Evolutionary conservation across 2,888 invertebrate genomes (phyloP).

Genomic region (Epinotia brunnichana): DNA sequence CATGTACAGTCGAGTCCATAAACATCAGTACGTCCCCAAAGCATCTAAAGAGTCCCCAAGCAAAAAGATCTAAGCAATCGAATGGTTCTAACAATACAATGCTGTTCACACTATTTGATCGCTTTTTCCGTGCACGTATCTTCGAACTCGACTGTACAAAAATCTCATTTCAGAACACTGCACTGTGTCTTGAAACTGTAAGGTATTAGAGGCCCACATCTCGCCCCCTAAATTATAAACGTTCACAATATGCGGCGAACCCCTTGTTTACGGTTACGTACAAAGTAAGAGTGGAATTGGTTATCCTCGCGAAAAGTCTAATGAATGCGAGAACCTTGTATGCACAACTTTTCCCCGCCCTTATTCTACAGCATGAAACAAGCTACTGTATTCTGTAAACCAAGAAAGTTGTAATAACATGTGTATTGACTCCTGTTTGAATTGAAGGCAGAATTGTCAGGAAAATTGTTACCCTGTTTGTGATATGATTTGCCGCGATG

Average conservation of each 20-base stretch:
- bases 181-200: no score
- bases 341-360: conserved; percentile 24
- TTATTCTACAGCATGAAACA: background rate
- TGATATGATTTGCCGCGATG: conserved; percentile 51
- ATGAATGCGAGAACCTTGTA: conserved; percentile 1
- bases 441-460: background rate
- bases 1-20: no score
- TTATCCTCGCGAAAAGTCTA: conserved; percentile 1
- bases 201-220: no score
- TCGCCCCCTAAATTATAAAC: no score
- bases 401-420: background rate
- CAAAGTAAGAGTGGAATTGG: background rate
- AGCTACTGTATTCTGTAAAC: conserved; percentile 13
- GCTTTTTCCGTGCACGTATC: no score
- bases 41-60: no score
- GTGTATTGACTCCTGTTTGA: conserved; percentile 7
- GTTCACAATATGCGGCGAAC: background rate
- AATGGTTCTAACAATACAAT: no score
- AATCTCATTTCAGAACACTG: no score
- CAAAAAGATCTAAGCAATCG: no score
- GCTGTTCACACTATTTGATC: no score
- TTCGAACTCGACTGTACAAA: no score
- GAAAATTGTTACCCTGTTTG: conserved; percentile 20
- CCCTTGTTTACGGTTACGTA: background rate
- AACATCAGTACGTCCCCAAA: no score